These are phyloP conservation scores for Paratilapia polleni DNA, from an alignment of 2,113 vertebrate genomes.

Conservation along the genomic window DNA sequence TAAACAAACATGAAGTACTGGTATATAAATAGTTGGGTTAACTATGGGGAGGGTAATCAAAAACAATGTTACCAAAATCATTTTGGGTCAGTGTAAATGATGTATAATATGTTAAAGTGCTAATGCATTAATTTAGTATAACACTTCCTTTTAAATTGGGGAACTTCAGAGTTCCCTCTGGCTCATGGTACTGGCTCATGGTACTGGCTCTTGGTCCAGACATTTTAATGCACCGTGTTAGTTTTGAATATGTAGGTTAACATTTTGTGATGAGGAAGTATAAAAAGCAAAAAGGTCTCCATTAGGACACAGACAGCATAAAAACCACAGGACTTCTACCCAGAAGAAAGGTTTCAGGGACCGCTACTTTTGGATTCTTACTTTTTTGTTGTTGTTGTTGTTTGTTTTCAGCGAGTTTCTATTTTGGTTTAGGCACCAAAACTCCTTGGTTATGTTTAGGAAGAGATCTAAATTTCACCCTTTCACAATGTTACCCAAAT, in stretches of 20 bases:
- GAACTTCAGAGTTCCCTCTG: background rate
- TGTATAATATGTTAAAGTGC: background rate
- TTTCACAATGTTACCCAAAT: too few relatives aligned
- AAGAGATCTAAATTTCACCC: fast-evolving
- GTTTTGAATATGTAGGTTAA: background rate
- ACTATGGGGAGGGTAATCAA: background rate
- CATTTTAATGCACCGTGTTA: background rate
- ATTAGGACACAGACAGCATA: background rate
- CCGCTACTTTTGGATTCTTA: background rate
- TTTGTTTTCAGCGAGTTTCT: background rate
- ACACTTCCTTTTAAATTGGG: background rate
- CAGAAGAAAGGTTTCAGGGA: background rate
- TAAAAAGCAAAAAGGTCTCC: background rate
- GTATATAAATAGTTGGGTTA: background rate
- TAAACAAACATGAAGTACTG: background rate
- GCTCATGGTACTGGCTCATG: background rate
- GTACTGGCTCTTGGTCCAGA: background rate
- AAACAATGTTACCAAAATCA: background rate
- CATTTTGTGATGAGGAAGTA: background rate
- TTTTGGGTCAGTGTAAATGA: background rate
- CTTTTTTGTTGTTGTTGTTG: too few relatives aligned
- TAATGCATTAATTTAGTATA: background rate
- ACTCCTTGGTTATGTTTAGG: background rate
- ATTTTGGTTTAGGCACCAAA: background rate
- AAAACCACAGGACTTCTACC: background rate